Percentiles rank a stretch among this genome's conserved stretches.
These are phyloP conservation scores for Reticulitermes speratus DNA, from an alignment of 1,140 invertebrate species.

Conservation along the genomic window DNA sequence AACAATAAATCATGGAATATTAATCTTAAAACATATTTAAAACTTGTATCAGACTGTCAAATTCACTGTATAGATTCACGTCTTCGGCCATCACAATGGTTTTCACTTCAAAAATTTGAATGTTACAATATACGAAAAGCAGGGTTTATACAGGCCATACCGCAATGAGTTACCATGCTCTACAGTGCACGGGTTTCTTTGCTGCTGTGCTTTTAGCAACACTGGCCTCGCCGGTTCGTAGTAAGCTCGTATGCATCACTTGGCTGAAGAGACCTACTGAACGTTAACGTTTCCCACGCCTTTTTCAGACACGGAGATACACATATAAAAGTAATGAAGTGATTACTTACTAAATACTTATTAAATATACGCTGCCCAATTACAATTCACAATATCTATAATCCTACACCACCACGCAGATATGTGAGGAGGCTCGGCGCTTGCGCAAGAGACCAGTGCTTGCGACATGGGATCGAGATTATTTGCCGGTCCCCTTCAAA, in stretches of 20 bases:
- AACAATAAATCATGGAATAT: too few species aligned
- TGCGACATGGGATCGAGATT: background rate
- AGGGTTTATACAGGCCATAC: too few species aligned
- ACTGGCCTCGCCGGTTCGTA: background rate
- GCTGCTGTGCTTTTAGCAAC: too few species aligned
- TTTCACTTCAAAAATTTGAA: too few species aligned
- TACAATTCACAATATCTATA: conserved; percentile 17
- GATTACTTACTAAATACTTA: conserved; percentile 3
- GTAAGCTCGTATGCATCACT: background rate
- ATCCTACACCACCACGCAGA: background rate
- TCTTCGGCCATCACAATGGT: too few species aligned
- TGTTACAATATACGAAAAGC: too few species aligned
- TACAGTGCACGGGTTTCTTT: background rate
- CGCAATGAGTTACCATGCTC: background rate
- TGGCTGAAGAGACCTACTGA: background rate
- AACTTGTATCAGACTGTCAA: too few species aligned
- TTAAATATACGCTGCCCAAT: conserved; percentile 20
- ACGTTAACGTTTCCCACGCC: background rate
- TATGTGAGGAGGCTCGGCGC: conserved; percentile 21
- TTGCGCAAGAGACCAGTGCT: background rate
- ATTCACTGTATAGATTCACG: too few species aligned
- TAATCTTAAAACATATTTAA: too few species aligned
- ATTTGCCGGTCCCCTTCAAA: background rate
- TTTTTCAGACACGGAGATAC: background rate
- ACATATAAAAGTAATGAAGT: background rate